Evolutionary conservation across 2,113 vertebrate genomes (phyloP).

Genomic region (Telmatochromis sp.): DNA sequence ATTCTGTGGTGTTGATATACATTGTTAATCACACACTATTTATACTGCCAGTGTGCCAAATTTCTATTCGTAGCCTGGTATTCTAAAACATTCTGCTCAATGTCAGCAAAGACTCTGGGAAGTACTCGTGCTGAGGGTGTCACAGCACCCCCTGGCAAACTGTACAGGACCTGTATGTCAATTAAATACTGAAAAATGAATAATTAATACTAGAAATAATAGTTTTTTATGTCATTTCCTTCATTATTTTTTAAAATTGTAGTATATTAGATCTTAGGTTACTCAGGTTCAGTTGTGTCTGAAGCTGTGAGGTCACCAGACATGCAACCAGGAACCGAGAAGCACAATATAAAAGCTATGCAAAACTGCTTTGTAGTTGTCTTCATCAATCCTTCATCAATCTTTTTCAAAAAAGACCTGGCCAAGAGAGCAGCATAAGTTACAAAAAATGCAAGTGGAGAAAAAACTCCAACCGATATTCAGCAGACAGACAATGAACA

Average conservation of each 20-base stretch:
- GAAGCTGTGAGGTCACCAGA: background rate
- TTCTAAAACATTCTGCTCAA: background rate
- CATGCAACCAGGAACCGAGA: background rate
- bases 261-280: background rate
- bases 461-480: background rate
- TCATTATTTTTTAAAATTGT: background rate
- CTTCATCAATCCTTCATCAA: background rate
- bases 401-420: background rate
- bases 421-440: background rate
- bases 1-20: background rate
- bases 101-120: background rate
- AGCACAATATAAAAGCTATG: background rate
- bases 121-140: background rate
- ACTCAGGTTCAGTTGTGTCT: background rate
- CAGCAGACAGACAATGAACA: background rate
- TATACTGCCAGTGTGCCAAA: background rate
- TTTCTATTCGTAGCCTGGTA: background rate
- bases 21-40: background rate
- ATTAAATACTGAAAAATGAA: background rate
- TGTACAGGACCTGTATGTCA: background rate
- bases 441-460: background rate
- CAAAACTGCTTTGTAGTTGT: background rate
- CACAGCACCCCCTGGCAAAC: background rate
- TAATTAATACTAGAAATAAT: background rate
- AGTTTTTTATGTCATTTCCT: background rate